Percentiles rank a stretch among this genome's conserved stretches.
These are phyloP conservation scores for Scomber japonicus DNA, from an alignment of 2,113 vertebrate species.

Conservation along the genomic window DNA sequence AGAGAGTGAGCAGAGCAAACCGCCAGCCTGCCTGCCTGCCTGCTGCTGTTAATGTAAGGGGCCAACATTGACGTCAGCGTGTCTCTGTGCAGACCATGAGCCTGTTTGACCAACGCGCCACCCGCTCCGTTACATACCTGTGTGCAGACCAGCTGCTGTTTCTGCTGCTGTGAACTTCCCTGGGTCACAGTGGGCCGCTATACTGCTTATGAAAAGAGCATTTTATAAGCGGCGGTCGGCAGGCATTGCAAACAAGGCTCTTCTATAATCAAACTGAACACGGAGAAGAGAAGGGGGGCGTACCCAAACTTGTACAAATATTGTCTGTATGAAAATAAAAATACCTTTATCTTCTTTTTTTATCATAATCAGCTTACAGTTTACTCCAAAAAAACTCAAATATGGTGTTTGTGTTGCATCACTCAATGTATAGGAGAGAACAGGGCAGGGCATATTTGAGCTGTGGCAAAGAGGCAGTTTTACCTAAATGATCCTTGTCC, in stretches of 20 bases:
- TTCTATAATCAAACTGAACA: conserved; percentile 25
- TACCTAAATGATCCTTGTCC: conserved; percentile 11
- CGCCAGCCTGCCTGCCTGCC: neutral
- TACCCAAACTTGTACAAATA: conserved; percentile 32
- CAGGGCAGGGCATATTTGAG: neutral
- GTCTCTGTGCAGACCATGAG: conserved; percentile 27
- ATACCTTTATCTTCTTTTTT: neutral
- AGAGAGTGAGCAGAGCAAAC: conserved; percentile 10
- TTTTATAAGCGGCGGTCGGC: conserved; percentile 70
- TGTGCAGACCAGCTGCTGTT: conserved; percentile 30
- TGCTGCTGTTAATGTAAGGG: conserved; percentile 19
- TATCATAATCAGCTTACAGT: neutral
- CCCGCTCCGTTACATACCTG: conserved; percentile 31
- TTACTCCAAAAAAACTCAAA: neutral
- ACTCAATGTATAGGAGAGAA: neutral
- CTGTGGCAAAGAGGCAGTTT: neutral
- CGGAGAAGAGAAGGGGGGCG: neutral
- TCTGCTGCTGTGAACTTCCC: conserved; percentile 9
- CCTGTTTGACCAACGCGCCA: neutral
- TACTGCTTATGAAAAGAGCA: conserved; percentile 71
- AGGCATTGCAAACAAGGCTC: conserved; percentile 29
- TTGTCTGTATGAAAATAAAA: conserved; percentile 16
- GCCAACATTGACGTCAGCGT: conserved; percentile 25
- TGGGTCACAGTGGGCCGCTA: conserved; percentile 57
- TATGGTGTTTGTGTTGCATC: neutral